Percentiles rank a stretch among this genome's conserved stretches.
Conservation (phyloP, 2,797 vertebrate genomes). For the Leucoraja ocellata region DNA sequence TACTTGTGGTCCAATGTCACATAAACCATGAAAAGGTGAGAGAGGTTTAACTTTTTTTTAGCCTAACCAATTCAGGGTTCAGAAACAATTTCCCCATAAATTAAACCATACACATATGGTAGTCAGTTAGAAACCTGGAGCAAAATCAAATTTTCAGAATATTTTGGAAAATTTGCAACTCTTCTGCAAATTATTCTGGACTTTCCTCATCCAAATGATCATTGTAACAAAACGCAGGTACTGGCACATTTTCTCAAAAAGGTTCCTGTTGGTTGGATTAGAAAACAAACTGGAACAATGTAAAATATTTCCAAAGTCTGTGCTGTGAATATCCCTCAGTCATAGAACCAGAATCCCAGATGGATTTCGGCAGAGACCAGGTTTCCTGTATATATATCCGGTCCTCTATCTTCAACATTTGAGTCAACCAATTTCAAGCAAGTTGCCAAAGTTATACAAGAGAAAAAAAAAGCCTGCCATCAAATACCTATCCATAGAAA, state of each 20-base stretch:
- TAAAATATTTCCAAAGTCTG: slow-evolving; percentile 7
- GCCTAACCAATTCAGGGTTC: neutral
- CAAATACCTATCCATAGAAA: neutral
- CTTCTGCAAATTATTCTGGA: neutral
- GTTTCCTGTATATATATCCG: slow-evolving; percentile 32
- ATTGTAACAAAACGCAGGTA: neutral
- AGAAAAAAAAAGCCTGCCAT: slow-evolving; percentile 12
- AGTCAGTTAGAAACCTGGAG: neutral
- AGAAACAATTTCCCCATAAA: neutral
- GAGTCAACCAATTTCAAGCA: neutral
- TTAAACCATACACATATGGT: neutral
- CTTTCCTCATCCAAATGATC: neutral
- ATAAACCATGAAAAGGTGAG: neutral
- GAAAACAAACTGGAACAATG: slow-evolving; percentile 22
- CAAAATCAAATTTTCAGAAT: neutral
- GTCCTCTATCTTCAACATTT: slow-evolving; percentile 19
- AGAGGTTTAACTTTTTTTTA: neutral
- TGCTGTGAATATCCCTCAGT: slow-evolving; percentile 9
- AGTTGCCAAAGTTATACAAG: neutral
- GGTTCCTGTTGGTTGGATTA: neutral
- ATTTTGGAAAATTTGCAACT: neutral
- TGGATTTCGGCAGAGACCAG: slow-evolving; percentile 21
- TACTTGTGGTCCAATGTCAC: neutral
- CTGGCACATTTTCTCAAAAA: neutral
- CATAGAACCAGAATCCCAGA: slow-evolving; percentile 31